A percentile compares a stretch with the other conserved stretches of the same genome.
These are phyloP conservation scores for Scolopax bukidnonensis DNA, from an alignment of 2,797 vertebrate species.

Conservation along the genomic window DNA sequence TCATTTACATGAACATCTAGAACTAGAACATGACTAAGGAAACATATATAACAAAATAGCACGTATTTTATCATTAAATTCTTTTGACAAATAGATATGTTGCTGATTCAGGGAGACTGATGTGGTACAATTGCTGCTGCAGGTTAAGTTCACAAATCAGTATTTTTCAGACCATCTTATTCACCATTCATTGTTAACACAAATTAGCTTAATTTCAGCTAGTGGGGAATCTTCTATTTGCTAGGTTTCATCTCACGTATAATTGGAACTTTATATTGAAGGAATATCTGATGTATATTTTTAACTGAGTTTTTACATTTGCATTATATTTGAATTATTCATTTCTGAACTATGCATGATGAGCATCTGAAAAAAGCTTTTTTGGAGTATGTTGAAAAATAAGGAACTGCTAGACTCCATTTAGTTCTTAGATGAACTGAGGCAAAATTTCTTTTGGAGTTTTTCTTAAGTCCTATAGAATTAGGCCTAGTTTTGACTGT, in stretches of 20 bases:
- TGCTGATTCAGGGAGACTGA: not conserved
- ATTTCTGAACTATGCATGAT: not conserved
- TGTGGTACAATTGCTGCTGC: not conserved
- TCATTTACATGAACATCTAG: not conserved
- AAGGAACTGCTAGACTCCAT: not conserved
- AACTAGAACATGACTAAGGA: not conserved
- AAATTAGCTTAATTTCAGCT: not conserved
- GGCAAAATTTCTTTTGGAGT: not conserved
- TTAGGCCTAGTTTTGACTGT: not conserved
- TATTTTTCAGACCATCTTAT: not conserved
- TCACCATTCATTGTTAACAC: not conserved
- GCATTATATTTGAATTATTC: not conserved
- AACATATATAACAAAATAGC: not conserved
- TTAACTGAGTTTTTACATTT: not conserved
- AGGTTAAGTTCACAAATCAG: not conserved
- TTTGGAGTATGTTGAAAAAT: not conserved
- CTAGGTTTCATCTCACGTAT: not conserved
- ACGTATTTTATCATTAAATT: not conserved
- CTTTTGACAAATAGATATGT: not conserved
- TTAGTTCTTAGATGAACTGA: not conserved
- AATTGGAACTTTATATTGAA: not conserved
- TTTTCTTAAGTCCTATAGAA: not conserved
- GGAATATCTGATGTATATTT: not conserved
- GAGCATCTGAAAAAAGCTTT: not conserved
- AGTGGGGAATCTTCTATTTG: not conserved